Base-by-base conservation (phyloP, 2,113 vertebrate species). In the Anhinga anhinga region DNA sequence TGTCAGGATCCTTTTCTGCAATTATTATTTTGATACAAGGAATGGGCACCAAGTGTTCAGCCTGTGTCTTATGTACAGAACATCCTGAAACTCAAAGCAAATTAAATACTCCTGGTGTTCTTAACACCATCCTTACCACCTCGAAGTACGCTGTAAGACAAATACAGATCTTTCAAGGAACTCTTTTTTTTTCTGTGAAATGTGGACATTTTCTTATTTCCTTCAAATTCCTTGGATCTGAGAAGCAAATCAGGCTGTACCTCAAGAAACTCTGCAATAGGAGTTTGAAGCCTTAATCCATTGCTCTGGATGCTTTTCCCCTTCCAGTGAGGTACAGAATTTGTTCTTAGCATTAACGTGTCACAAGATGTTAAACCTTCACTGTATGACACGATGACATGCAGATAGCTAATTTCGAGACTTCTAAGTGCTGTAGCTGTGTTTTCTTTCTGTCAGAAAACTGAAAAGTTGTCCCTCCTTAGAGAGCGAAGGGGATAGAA, bases 361-460 rank as follows among this genome's bases (percentile, higher is more conserved):
- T 78, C 55, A 77, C 42, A 70, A 50, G 32, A 19, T 59, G 32
- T 66, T 88, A 70, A 66, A 66, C 72, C 55, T 81, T 56, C 29
- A 11, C 20, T 4, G 11, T n/a, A n/a, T 63, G 81, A 69, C 30
- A 19, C 1, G 0, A 15, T 9, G 38, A 72, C n/a, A 14, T 42
- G 34, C 22, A 12, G 40, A 34, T 16, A 77, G 63, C 36, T 86
- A 22, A 38, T 82, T 9, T 62, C 40, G 36, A 66, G 82, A 59
- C 49, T 69, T 81, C 21, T 30, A 11, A 65, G 58, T 67, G 38
- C 30, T 83, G n/a, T 42, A 77, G 18, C 27, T 90, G 15, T 76
- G 44, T 32, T 74, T 82, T 40, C 26, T 55, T 82, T 76, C 40
- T 79, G 40, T 56, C 56, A 92, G 82, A 85, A 94, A 85, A 67